These are phyloP conservation scores for Regulus satrapa DNA, from an alignment of 2,113 vertebrate species.

Conservation along the genomic window DNA sequence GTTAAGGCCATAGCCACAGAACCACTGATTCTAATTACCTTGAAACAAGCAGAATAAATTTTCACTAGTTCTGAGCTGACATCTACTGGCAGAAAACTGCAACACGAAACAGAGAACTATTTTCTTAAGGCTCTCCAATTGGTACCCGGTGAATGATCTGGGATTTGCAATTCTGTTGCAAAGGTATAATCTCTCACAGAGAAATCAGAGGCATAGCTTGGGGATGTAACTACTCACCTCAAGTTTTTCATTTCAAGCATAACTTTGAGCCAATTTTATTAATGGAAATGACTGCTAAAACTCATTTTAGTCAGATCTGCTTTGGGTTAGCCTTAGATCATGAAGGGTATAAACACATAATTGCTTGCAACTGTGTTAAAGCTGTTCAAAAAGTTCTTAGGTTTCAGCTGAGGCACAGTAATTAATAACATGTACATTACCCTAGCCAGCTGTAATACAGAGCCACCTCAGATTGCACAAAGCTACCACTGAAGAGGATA, in stretches of 20 bases:
- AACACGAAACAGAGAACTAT: not conserved
- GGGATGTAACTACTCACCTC: not conserved
- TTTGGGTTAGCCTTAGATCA: not conserved
- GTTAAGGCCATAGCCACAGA: not conserved
- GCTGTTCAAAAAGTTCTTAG: not conserved
- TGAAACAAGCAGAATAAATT: constrained; percentile 2
- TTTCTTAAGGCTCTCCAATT: not conserved
- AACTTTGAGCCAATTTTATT: not conserved
- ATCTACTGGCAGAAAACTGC: constrained; percentile 40
- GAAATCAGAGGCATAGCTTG: not conserved
- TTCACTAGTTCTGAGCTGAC: constrained; percentile 37
- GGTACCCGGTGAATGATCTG: not conserved
- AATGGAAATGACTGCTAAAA: not conserved
- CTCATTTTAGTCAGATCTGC: not conserved
- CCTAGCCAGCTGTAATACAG: not conserved
- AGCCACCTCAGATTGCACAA: not conserved
- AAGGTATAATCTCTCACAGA: not conserved
- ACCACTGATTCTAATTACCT: not conserved
- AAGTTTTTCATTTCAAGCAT: not conserved
- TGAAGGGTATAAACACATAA: not conserved
- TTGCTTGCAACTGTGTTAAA: not conserved
- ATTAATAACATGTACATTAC: not conserved
- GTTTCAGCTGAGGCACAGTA: not conserved
- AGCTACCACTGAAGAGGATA: not conserved
- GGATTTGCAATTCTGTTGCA: not conserved